Base-by-base conservation (phyloP, 2,888 invertebrate genomes). In the Mesoligia furuncula region DNA sequence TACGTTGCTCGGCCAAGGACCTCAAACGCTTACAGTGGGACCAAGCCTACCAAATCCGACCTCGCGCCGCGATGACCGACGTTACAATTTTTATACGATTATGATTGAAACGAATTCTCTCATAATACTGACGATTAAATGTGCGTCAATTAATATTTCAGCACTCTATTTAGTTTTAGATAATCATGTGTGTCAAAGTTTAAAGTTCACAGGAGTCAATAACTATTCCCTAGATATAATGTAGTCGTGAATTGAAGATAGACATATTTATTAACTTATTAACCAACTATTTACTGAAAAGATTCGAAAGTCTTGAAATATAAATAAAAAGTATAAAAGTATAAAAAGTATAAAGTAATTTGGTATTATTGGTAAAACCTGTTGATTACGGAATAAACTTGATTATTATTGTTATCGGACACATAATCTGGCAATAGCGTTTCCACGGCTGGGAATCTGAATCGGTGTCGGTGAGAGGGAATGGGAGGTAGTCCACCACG, bases 71-170 rank as follows among this genome's bases (percentile, higher is more conserved):
- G 20, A 61, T 93, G 93, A 93, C 87, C 93, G 94, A 94, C 94
- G 92, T 91, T 93, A 92, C 92, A 92, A 93, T 92, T 92, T 94
- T 90, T 89, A 92, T 90, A 87, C 83, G 81, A 80, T 83, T 71
- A 39, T 70, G 70, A 82, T 76, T 79, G 77, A 80, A 85, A 80
- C 81, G 76, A 73, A 84, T 73, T 77, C 54, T 59, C 80, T 39
- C n/a, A 71, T 80, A 76, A 80, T 84, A 68, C 71, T 62, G 62
- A 70, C 79, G 81, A 85, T 88, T 78, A 78, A 81, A 84, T 88
- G 88, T 86, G 86, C 83, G 88, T 90, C 92, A 90, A 93, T 94
- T 91, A 75, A 91, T 90, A 91, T 91, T 91, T 89, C 88, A 77
- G 89, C 88, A 80, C 84, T 89, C 83, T 85, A 81, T 85, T 89